A percentile compares a stretch with the other conserved stretches of the same genome.
Evolutionary conservation across 2,888 invertebrate genomes (phyloP).

Genomic region (Andrena fulva): DNA sequence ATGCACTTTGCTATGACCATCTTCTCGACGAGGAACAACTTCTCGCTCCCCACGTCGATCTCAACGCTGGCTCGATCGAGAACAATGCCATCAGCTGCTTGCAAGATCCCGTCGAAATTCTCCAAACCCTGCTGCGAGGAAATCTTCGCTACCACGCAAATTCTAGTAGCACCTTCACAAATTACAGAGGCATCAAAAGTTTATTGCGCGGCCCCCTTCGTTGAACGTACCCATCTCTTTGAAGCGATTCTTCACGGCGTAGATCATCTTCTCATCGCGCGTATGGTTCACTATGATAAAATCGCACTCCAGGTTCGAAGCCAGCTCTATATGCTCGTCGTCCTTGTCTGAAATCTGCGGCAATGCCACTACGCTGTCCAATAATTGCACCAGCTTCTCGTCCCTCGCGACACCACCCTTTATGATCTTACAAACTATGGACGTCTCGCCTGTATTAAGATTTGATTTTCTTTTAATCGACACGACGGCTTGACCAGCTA

Average conservation of each 20-base stretch:
- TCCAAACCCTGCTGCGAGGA: constrained; percentile 76
- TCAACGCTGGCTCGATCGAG: constrained; percentile 88
- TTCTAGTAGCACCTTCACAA: constrained; percentile 51
- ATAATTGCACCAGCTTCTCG: constrained; percentile 86
- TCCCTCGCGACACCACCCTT: constrained; percentile 86
- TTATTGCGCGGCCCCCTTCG: background rate
- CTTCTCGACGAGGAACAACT: constrained; percentile 86
- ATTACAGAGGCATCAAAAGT: background rate
- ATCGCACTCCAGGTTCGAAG: constrained; percentile 73
- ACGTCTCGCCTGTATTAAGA: constrained; percentile 66
- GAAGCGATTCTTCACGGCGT: constrained; percentile 66
- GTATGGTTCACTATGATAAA: constrained; percentile 78
- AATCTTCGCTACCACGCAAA: constrained; percentile 72
- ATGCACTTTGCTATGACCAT: constrained; percentile 85
- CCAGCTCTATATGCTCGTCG: constrained; percentile 84
- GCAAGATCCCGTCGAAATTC: constrained; percentile 86
- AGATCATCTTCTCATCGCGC: constrained; percentile 66
- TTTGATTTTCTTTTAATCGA: background rate
- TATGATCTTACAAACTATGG: constrained; percentile 86
- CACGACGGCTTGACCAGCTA: background rate
- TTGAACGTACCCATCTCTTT: constrained; percentile 65
- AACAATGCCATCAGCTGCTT: constrained; percentile 88
- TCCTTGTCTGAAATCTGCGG: constrained; percentile 84
- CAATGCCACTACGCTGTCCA: constrained; percentile 86
- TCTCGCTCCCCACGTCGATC: constrained; percentile 86